These are phyloP conservation scores for Rotaria macrura DNA, from an alignment of 2,888 invertebrate genomes.

Conservation along the genomic window DNA sequence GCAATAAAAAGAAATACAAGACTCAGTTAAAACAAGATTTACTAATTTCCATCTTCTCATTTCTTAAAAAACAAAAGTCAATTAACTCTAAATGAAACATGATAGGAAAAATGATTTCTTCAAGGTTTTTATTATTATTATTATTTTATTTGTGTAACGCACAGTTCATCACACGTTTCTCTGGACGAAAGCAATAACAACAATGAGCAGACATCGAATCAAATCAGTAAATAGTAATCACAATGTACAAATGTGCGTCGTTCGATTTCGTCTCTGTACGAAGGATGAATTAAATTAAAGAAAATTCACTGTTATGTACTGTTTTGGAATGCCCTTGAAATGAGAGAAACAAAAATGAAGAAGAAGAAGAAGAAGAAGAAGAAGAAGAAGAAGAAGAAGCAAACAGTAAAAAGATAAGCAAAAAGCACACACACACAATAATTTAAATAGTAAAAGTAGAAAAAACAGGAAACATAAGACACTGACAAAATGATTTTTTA, in stretches of 20 bases:
- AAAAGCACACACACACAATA: not conserved
- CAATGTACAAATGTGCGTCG: not conserved
- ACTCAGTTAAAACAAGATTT: too few species aligned
- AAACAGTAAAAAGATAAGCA: too few species aligned
- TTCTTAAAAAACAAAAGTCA: not conserved
- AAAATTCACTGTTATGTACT: not conserved
- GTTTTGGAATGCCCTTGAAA: not conserved
- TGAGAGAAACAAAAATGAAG: not conserved
- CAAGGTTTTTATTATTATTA: not conserved
- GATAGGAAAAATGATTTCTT: not conserved
- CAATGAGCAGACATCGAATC: not conserved
- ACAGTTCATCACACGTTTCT: not conserved
- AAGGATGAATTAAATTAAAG: not conserved
- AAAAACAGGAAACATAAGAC: not conserved
- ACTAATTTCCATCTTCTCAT: not conserved
- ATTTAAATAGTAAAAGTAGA: not conserved
- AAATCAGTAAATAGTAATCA: not conserved
- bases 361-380: not conserved
- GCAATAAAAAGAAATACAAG: too few species aligned
- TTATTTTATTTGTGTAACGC: not conserved
- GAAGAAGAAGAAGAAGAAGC: not conserved
- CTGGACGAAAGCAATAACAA: not conserved
- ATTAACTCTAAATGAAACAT: not conserved
- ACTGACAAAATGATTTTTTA: not conserved
- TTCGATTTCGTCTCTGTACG: not conserved